Conservation (phyloP, 2,797 vertebrate genomes). For the Antennarius maculatus region DNA sequence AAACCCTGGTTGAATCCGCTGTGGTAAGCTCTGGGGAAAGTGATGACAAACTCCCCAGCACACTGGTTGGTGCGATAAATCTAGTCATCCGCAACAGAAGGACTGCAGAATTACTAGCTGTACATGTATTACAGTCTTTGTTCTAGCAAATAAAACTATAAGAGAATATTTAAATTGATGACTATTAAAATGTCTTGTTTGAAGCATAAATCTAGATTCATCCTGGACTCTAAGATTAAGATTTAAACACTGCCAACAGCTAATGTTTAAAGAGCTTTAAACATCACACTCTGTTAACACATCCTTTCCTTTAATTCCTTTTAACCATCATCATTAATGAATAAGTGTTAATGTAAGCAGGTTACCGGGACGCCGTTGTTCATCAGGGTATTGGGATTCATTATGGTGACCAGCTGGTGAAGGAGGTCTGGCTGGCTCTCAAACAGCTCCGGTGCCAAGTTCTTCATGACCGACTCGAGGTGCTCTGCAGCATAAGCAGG, state of each 20-base stretch:
- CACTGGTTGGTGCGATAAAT: conserved; percentile 98
- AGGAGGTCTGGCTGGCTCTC: conserved; percentile 97
- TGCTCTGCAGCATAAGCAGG: conserved; percentile 96
- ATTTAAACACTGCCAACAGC: too few relatives aligned
- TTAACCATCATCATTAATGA: background rate
- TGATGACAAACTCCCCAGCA: conserved; percentile 98
- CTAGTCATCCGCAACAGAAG: conserved; percentile 64
- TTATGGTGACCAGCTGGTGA: conserved; percentile 99
- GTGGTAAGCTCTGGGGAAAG: conserved; percentile 97
- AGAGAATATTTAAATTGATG: background rate
- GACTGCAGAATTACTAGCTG: background rate
- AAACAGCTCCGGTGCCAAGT: conserved; percentile 95
- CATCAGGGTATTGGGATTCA: conserved; percentile 99
- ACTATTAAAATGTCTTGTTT: background rate
- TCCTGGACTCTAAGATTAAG: background rate
- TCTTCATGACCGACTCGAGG: conserved; percentile 96
- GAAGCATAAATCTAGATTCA: background rate
- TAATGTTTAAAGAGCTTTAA: too few relatives aligned
- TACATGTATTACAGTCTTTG: background rate
- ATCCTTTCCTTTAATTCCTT: too few relatives aligned
- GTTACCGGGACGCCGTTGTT: conserved; percentile 95
- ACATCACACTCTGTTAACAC: too few relatives aligned
- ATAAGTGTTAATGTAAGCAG: conserved; percentile 5
- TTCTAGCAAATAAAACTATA: background rate
- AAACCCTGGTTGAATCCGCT: conserved; percentile 99